Evolutionary conservation across 1,140 invertebrate species (phyloP), one percentile per base, ranked within the genome.

Genomic region (Drosophila teissieri): DNA sequence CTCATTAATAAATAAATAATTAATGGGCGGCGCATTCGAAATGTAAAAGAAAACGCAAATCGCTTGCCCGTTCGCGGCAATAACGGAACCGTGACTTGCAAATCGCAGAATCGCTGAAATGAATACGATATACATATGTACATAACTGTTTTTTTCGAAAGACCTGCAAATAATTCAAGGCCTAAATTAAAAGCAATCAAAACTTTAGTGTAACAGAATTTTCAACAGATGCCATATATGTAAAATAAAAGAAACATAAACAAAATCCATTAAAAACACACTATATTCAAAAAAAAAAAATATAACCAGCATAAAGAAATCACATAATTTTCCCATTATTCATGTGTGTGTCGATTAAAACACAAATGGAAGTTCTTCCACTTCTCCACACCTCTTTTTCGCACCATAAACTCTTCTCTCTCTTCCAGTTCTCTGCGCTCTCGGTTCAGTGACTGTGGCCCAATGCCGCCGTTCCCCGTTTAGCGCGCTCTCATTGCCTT

Each of bases 1-100:
- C 64, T 55, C 34, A 69, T 69, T 68, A 69, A 69, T 69, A 69
- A 68, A 69, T 69, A 69, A 69, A 69, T 69, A 69, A 69, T 69
- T 69, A 8, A 69, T 69, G 40, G 63, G 48, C 34, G 34, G 5
- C 58, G 60, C 60, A 62, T 42, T 52, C 27, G 31, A 62, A 62
- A 62, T 61, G 24, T 36, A 15, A 34, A 34, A 36, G 39, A 17
- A 55, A 62, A 40, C 22, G 48, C 48, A 40, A 54, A 54, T 55
- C 8, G 49, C 14, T 55, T 17, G 22, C 17, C 19, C 15, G 27
- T 12, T 55, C 52, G 39, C 34, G 45, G 27, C 45, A 54, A 67
- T 55, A 69, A 68, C 65, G 49, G 37, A 39, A 68, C 62, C 15
- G 37, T 55, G 40, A 62, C 64, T 67, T 67, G 64, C 64, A 67